A percentile compares a stretch with the other conserved stretches of the same genome.
These are phyloP conservation scores for Enoplosus armatus DNA, from an alignment of 2,797 vertebrate species.

Conservation along the genomic window DNA sequence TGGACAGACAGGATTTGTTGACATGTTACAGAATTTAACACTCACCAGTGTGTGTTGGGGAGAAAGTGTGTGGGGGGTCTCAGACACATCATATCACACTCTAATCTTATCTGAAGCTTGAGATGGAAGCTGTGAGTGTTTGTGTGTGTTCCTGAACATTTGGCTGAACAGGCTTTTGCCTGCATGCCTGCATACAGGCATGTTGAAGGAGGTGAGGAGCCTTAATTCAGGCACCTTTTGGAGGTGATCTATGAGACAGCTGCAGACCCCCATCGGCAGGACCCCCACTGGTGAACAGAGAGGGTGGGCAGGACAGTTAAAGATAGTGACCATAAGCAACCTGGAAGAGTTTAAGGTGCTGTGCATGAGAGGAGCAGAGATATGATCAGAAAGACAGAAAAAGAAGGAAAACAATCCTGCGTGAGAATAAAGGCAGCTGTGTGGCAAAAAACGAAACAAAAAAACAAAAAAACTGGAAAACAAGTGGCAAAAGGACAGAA, in stretches of 20 bases:
- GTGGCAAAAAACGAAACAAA: neutral
- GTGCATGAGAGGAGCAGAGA: constrained; percentile 16
- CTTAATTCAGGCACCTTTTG: constrained; percentile 58
- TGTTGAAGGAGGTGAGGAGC: constrained; percentile 44
- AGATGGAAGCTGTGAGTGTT: constrained; percentile 45
- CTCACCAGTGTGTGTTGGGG: neutral
- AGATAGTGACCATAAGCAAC: constrained; percentile 19
- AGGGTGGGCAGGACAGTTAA: constrained; percentile 12
- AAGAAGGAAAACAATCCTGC: neutral
- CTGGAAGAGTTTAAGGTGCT: constrained; percentile 23
- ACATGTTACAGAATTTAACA: constrained; percentile 24
- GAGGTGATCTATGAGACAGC: constrained; percentile 67
- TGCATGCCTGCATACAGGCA: constrained; percentile 53
- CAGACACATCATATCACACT: constrained; percentile 57
- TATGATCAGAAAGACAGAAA: constrained; percentile 34
- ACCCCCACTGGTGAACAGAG: constrained; percentile 41
- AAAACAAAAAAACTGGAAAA: neutral
- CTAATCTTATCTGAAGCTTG: constrained; percentile 63
- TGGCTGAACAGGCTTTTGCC: constrained; percentile 35
- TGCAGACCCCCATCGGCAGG: constrained; percentile 61
- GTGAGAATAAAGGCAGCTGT: neutral
- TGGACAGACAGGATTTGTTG: neutral
- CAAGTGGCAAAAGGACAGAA: neutral
- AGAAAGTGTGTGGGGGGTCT: constrained; percentile 50
- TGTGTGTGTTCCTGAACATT: constrained; percentile 49